A percentile compares a stretch with the other conserved stretches of the same genome.
Conservation (phyloP, 1,140 invertebrate genomes). For the Drosophila bifasciata region DNA sequence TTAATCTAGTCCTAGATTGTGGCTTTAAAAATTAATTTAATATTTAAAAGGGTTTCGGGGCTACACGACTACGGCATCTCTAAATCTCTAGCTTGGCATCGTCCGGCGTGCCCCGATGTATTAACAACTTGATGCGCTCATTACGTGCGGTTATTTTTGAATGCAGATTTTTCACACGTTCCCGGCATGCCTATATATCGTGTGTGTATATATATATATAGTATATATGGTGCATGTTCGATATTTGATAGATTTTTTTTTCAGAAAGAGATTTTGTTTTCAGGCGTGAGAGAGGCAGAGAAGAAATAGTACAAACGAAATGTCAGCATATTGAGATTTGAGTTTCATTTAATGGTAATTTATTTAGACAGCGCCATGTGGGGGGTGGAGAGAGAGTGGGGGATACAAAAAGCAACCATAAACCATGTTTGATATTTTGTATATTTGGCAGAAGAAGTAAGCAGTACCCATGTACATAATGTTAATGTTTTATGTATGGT, state of each 20-base stretch:
- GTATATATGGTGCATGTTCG: slow-evolving; percentile 53
- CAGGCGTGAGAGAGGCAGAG: slow-evolving; percentile 62
- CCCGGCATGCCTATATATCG: slow-evolving; percentile 89
- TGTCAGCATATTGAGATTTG: slow-evolving; percentile 57
- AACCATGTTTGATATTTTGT: slow-evolving; percentile 59
- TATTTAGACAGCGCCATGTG: slow-evolving; percentile 49
- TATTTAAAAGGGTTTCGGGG: slow-evolving; percentile 29
- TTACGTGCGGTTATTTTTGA: slow-evolving; percentile 94
- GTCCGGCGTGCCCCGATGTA: slow-evolving; percentile 93
- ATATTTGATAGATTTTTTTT: slow-evolving; percentile 30
- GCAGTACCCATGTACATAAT: slow-evolving; percentile 71
- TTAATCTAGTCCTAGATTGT: slow-evolving; percentile 66
- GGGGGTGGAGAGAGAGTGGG: not conserved
- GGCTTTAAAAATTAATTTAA: slow-evolving; percentile 52
- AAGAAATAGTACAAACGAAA: slow-evolving; percentile 60
- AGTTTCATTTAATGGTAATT: slow-evolving; percentile 53
- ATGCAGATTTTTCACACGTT: slow-evolving; percentile 93
- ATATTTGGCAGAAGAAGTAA: slow-evolving; percentile 58
- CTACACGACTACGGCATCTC: slow-evolving; percentile 41
- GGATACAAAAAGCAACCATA: slow-evolving; percentile 67
- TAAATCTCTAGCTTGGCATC: slow-evolving; percentile 84
- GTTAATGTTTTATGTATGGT: slow-evolving; percentile 23
- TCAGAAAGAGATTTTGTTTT: slow-evolving; percentile 35
- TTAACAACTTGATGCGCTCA: slow-evolving; percentile 93
- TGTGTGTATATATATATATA: slow-evolving; percentile 35